Evolutionary conservation across 2,797 vertebrate species (phyloP), one percentile per base, ranked within the genome.

Genomic region (Pseudochaenichthys georgianus): DNA sequence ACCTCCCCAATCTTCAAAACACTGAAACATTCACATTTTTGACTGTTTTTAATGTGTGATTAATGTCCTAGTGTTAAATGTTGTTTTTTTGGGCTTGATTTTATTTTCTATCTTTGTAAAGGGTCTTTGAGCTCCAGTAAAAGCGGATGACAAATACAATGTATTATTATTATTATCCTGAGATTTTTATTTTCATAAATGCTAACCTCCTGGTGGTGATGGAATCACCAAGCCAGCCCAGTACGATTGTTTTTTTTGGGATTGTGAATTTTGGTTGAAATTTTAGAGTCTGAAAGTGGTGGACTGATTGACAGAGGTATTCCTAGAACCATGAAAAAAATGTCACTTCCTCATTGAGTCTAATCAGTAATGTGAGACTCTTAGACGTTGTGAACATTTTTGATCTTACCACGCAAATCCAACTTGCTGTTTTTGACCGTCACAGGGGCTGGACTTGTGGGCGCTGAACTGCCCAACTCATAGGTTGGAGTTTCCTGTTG

Each of bases 401-500:
- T 34, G 13, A 75, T 71, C 87, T 87, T 86, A 96, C 95, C 94
- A 34, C 92, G 92, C 58, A 94, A 86, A 84, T 95, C 94, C 83
- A 92, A 65, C 81, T 92, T 94, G 64, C 84, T 88, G 77, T 75
- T 92, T 89, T 92, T 95, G 85, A 93, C 94, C 38, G 92, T 90
- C 70, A 93, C 91, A 43, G 95, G 87, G 23, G 92, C 83, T 76
- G 95, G 95, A 92, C 86, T 94, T 43, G 91, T 94, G 83, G 95
- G 86, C 17, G 94, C 78, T 66, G 95, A 96, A 85, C 89, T 88
- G 90, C 96, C 94, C 87, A 98, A 85, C 86, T 97, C 96, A 86
- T 97, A 97, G 83, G 97, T 98, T 80, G 97, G 97, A 61, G 96
- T 98, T 96, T 98, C 97, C 97, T 98, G 90, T 70, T 60, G 47